Base-by-base conservation (phyloP, 1,140 invertebrate species). In the Manduca sexta region DNA sequence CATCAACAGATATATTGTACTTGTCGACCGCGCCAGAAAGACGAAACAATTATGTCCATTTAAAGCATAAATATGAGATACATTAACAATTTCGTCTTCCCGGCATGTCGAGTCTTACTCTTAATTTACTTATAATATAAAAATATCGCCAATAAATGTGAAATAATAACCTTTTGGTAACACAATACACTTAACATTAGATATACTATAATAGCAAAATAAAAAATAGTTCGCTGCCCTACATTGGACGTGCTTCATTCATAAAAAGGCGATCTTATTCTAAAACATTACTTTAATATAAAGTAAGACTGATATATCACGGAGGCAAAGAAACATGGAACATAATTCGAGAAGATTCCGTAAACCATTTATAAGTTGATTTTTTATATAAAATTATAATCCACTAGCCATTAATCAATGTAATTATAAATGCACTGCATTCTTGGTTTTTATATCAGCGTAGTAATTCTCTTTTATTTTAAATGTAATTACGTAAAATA, bases 251-350 rank as follows among this genome's bases (percentile, higher is more conserved):
- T 82, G 75, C 75, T 80, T 69, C 38, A 40, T 54, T 50, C 39
- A 52, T 58, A 62, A 29, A 74, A 78, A 76, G 77, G 71, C 75
- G 60, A 69, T 30, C 74, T 77, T 81, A 74, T 56, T 53, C 64
- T 75, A 73, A 61, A 53, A 62, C 33, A 58, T 78, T 70, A 75
- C 69, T 79, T 75, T 75, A 79, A 77, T 79, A 72, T 76, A 76
- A 82, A 76, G 73, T 76, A 81, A 75, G 69, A 42, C 38, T 41
- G 47, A 58, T 51, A 44, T 42, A 60, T 13, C 8, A 26, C 21
- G 21, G 8, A 26, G 21, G 8, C 4, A 52, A 59, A 58, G 39
- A 42, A 26, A 26, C 18, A 12, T n/a, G 5, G 5, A 43, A 2
- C 21, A n/a, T n/a, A n/a, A n/a, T n/a, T n/a, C n/a, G n/a, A n/a